These are phyloP conservation scores for Zaprionus obscuricornis DNA, from an alignment of 2,888 invertebrate genomes.

Conservation along the genomic window DNA sequence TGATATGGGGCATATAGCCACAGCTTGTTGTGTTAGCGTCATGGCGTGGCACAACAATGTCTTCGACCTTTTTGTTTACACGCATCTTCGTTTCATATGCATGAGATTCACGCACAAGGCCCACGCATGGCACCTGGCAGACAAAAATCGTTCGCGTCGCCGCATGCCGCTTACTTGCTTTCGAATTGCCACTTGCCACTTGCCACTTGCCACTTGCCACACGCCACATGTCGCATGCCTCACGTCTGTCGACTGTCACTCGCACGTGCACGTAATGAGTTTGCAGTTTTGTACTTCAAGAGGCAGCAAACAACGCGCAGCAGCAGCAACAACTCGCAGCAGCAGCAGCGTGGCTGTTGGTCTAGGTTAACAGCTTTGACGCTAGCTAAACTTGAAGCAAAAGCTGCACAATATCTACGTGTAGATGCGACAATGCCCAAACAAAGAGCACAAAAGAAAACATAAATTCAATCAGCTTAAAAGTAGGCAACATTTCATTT, in stretches of 20 bases:
- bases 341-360: background rate
- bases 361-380: constrained; percentile 12
- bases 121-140: no score
- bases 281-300: constrained; percentile 10
- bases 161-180: no score
- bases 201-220: constrained; percentile 16
- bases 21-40: no score
- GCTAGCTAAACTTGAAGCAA: background rate
- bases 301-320: background rate
- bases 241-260: no score
- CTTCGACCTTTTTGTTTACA: constrained; percentile 62
- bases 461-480: constrained; percentile 44
- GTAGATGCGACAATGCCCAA: no score
- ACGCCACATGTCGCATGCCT: no score
- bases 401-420: no score
- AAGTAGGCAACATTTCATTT: constrained; percentile 47
- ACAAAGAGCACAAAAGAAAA: background rate
- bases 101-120: constrained; percentile 54
- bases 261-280: constrained; percentile 55
- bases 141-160: no score
- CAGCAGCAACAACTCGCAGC: background rate
- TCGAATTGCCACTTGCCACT: no score
- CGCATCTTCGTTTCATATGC: constrained; percentile 66
- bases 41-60: constrained; percentile 38
- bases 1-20: no score